phyloP scores from a whole-genome alignment of 2,113 vertebrate genomes.

The Atherinomorus stipes region DNA sequence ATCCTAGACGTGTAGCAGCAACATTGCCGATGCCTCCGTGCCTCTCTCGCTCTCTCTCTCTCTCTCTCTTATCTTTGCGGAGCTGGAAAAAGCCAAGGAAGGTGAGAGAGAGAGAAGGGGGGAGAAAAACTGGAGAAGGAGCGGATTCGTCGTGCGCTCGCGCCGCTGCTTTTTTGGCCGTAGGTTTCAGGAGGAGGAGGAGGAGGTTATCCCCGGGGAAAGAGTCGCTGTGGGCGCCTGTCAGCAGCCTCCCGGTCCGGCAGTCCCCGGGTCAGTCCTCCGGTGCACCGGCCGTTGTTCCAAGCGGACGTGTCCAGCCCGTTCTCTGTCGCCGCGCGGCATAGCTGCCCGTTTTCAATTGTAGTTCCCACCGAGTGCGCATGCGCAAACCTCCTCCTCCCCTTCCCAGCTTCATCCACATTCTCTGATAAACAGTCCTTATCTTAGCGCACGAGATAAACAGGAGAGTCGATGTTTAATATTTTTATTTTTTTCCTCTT shows the following conservation, averaged over 20 bases:
- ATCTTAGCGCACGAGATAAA: slow-evolving; percentile 11
- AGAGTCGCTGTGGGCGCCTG: slow-evolving; percentile 54
- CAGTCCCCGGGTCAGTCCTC: slow-evolving; percentile 73
- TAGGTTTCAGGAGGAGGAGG: neutral
- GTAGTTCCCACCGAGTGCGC: slow-evolving; percentile 75
- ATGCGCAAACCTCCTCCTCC: slow-evolving; percentile 67
- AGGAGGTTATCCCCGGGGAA: slow-evolving; percentile 56
- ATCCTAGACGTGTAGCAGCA: slow-evolving; percentile 73
- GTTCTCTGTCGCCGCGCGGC: slow-evolving; percentile 72
- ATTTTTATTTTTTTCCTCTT: too few species aligned
- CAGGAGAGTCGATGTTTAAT: neutral
- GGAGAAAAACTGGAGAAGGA: slow-evolving; percentile 12
- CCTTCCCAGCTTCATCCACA: neutral
- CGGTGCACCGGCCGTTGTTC: slow-evolving; percentile 61
- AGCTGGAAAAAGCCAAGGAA: too few species aligned
- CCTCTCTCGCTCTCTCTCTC: slow-evolving; percentile 13
- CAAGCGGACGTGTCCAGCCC: slow-evolving; percentile 76
- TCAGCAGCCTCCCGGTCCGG: slow-evolving; percentile 65
- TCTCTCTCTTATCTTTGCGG: too few species aligned
- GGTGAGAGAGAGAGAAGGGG: neutral
- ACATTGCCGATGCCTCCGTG: slow-evolving; percentile 68
- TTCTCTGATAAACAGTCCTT: slow-evolving; percentile 13
- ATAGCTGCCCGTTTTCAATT: slow-evolving; percentile 85
- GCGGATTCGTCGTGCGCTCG: slow-evolving; percentile 37
- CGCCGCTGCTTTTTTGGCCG: slow-evolving; percentile 29